A percentile compares a stretch with the other conserved stretches of the same genome.
phyloP scores from a whole-genome alignment of 2,113 vertebrate species.

The Chrysochloris asiatica region DNA sequence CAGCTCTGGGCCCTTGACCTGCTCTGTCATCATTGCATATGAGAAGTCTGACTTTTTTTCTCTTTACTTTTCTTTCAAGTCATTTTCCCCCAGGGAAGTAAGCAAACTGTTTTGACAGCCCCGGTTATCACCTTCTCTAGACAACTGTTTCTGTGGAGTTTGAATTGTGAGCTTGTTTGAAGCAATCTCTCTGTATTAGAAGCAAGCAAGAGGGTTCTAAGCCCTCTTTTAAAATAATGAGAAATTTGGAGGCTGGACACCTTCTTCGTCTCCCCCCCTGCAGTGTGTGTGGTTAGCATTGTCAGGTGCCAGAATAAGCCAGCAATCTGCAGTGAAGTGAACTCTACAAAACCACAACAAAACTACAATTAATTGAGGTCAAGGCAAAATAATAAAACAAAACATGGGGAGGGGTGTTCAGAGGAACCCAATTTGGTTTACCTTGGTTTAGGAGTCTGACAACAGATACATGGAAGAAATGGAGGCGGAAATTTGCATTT shows the following conservation, averaged over 20 bases:
- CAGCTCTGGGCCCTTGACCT: background rate
- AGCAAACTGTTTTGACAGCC: background rate
- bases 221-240: background rate
- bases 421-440: background rate
- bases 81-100: background rate
- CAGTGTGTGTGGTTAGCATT: background rate
- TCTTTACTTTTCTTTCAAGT: slow-evolving; percentile 35
- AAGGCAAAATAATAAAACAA: too few relatives aligned
- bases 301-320: background rate
- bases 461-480: background rate
- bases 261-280: background rate
- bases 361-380: slow-evolving; percentile 56
- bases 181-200: background rate
- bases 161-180: background rate
- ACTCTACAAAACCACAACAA: background rate
- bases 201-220: background rate
- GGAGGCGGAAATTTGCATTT: slow-evolving; percentile 59
- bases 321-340: background rate
- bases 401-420: background rate
- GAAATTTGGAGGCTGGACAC: background rate
- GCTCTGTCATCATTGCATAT: background rate
- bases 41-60: background rate
- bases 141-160: background rate
- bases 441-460: slow-evolving; percentile 32
- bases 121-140: background rate